Conservation (phyloP, 1,140 invertebrate genomes). For the Lordiphosa mommai region DNA sequence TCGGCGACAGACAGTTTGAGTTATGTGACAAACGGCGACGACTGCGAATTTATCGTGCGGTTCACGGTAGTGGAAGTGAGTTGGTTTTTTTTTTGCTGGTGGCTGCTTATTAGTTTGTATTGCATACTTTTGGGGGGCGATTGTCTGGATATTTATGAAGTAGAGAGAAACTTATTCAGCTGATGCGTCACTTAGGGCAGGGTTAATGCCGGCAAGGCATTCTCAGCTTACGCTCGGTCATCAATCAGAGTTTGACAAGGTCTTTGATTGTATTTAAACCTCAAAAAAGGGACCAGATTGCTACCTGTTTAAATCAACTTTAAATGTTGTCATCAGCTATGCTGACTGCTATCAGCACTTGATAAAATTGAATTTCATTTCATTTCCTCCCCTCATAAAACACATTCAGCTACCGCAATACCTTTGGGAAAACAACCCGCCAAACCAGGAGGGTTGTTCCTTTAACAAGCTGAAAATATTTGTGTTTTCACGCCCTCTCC, state of each 20-base stretch:
- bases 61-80: conserved; percentile 39
- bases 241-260: conserved; percentile 63
- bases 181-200: conserved; percentile 59
- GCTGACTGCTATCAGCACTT: conserved; percentile 62
- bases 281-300: conserved; percentile 30
- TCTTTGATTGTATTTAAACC: conserved; percentile 47
- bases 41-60: conserved; percentile 14
- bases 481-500: conserved; percentile 52
- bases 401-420: conserved; percentile 31
- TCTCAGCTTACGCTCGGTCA: conserved; percentile 36
- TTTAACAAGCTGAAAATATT: conserved; percentile 72
- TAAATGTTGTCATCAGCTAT: conserved; percentile 33
- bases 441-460: conserved; percentile 25
- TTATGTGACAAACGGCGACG: conserved; percentile 65
- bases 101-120: conserved; percentile 71
- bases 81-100: conserved; percentile 39
- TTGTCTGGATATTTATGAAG: conserved; percentile 69
- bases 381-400: conserved; percentile 12
- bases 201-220: conserved; percentile 40
- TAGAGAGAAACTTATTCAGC: conserved; percentile 25
- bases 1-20: conserved; percentile 69
- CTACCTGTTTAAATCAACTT: conserved; percentile 41
- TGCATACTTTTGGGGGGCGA: conserved; percentile 37
- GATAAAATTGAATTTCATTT: conserved; percentile 79
- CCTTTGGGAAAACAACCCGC: conserved; percentile 44